Evolutionary conservation across 2,888 invertebrate genomes (phyloP).

Genomic region (Gibbula magus): DNA sequence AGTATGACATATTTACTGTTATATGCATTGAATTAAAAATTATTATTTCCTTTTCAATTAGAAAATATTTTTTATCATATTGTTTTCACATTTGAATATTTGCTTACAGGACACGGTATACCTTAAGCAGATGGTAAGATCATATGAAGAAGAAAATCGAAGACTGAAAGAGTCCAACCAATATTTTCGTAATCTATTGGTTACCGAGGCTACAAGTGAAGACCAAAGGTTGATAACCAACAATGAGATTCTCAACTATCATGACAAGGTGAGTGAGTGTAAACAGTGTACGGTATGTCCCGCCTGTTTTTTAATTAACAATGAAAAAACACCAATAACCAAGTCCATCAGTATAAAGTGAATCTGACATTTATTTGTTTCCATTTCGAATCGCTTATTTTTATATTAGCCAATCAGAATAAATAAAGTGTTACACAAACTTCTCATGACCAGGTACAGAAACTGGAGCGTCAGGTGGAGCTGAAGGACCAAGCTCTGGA

Average conservation of each 20-base stretch:
- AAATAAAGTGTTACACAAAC: neutral
- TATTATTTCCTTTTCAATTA: neutral
- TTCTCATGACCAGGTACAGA: neutral
- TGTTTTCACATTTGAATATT: neutral
- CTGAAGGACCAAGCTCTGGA: neutral
- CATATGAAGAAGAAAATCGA: neutral
- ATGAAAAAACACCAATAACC: no score
- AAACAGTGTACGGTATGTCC: neutral
- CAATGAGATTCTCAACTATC: neutral
- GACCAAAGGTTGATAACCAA: neutral
- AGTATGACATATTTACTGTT: neutral
- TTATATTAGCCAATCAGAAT: no score
- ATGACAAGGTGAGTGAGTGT: neutral
- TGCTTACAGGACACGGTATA: neutral
- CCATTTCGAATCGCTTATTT: no score
- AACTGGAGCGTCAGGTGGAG: slow-evolving; percentile 19
- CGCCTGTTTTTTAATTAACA: no score
- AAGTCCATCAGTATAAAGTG: neutral
- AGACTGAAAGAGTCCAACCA: neutral
- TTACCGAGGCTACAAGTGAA: neutral
- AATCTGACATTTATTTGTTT: neutral
- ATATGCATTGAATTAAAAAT: neutral
- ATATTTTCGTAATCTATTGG: neutral
- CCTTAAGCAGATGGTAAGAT: slow-evolving; percentile 2
- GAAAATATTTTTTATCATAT: neutral